Evolutionary conservation across 2,113 vertebrate genomes (phyloP).

Genomic region (Malurus cyaneus): DNA sequence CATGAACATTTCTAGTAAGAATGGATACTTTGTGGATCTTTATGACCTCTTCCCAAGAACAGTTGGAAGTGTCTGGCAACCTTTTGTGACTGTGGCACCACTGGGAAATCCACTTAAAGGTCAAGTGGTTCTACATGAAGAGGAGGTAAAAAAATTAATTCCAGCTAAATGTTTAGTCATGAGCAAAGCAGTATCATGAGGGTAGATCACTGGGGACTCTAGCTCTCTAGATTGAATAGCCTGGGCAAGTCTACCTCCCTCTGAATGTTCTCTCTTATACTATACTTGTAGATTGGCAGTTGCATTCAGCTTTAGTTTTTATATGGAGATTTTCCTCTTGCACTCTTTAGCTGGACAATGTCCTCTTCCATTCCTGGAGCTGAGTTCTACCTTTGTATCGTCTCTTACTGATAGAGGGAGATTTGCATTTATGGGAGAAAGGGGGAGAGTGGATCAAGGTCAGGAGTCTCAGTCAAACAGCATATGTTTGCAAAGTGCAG

Average conservation of each 20-base stretch:
- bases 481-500: background rate
- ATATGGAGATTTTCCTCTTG: background rate
- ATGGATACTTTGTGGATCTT: slow-evolving; percentile 83
- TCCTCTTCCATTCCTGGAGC: background rate
- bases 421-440: background rate
- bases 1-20: slow-evolving; percentile 78
- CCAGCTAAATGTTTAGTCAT: background rate
- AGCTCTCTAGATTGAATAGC: background rate
- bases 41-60: slow-evolving; percentile 90
- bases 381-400: background rate
- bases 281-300: background rate
- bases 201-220: background rate
- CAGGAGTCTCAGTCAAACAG: background rate
- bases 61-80: slow-evolving; percentile 86
- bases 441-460: background rate
- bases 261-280: background rate
- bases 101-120: slow-evolving; percentile 86
- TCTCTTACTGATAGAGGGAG: background rate
- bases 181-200: background rate
- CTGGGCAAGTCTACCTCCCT: background rate
- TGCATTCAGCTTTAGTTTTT: background rate
- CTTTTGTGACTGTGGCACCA: slow-evolving; percentile 86
- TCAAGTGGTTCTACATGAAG: slow-evolving; percentile 93
- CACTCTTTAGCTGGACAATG: background rate
- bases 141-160: slow-evolving; percentile 81